Base-by-base conservation (phyloP, 2,797 vertebrate species). In the Chiroxiphia lanceolata region DNA sequence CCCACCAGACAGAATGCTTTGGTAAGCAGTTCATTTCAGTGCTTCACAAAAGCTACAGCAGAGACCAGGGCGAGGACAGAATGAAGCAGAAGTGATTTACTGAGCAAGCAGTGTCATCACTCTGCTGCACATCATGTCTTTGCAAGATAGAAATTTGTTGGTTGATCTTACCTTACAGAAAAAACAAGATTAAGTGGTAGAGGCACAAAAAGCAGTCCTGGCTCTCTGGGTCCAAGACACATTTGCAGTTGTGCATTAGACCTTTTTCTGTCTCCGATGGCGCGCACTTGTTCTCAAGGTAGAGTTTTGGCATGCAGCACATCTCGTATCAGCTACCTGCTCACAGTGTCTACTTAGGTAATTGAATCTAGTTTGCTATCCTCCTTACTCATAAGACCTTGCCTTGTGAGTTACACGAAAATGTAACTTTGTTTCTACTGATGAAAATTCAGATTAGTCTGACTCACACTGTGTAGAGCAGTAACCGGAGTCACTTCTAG, bases 21-120 rank as follows among this genome's bases (percentile, higher is more conserved):
- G 60, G 76, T 96, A 95, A 96, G 96, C 96, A 96, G 82, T 92
- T 96, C 63, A 36, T 91, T 97, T 96, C 95, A 95, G 16, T 95
- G n/a, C 51, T 36, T 95, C 72, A 93, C 87, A 96, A 94, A 94
- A 94, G 83, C 94, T 77, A 56, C 68, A 83, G 63, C 94, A 44
- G 77, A 51, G 82, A 94, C 71, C 74, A 92, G 90, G 74, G 45
- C 0, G 9, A 91, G 87, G 83, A 74, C 88, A 92, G 83, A 95
- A 89, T 54, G 86, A 89, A 96, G 83, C 88, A 83, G 93, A 80
- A 96, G 89, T 91, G 87, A 95, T 95, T 94, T 89, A 88, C 95
- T 94, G 95, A 95, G 83, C 89, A 95, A 95, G 95, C 96, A 92
- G 0, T 82, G 89, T 93, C 91, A 94, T 94, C 85, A 63, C 83